A percentile compares a stretch with the other conserved stretches of the same genome.
Conservation (phyloP, 2,888 invertebrate genomes). For the Ramazzottius varieornatus region DNA sequence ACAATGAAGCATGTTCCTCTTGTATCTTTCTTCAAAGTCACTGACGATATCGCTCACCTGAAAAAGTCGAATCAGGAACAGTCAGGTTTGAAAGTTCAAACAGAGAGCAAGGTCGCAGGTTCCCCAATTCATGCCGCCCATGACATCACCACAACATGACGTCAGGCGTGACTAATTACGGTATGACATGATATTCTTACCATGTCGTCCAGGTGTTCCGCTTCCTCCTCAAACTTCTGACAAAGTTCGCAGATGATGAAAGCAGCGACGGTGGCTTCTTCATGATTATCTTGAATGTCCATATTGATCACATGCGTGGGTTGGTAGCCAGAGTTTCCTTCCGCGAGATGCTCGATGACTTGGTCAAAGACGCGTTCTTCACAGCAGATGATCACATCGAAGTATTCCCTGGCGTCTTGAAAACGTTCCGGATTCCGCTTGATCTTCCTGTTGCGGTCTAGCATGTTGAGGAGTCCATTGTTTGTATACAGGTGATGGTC, state of each 20-base stretch:
- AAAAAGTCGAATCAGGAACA: too few species aligned
- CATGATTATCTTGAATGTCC: constrained; percentile 96
- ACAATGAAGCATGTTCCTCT: background rate
- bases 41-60: background rate
- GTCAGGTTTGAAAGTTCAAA: too few species aligned
- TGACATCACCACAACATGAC: too few species aligned
- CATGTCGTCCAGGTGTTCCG: background rate
- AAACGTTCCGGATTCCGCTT: constrained; percentile 80
- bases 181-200: too few species aligned
- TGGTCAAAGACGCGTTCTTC: constrained; percentile 97
- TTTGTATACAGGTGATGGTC: constrained; percentile 44
- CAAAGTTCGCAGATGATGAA: constrained; percentile 90
- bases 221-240: constrained; percentile 24
- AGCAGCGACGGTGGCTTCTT: constrained; percentile 94
- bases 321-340: constrained; percentile 24
- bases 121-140: too few species aligned
- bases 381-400: constrained; percentile 83
- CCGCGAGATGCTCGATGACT: constrained; percentile 40
- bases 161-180: too few species aligned
- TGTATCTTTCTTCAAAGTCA: background rate
- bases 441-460: constrained; percentile 83
- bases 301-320: constrained; percentile 90
- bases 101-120: too few species aligned
- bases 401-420: constrained; percentile 58
- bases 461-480: constrained; percentile 87